Conservation (phyloP, 2,797 vertebrate genomes). For the Channallabes apus region DNA sequence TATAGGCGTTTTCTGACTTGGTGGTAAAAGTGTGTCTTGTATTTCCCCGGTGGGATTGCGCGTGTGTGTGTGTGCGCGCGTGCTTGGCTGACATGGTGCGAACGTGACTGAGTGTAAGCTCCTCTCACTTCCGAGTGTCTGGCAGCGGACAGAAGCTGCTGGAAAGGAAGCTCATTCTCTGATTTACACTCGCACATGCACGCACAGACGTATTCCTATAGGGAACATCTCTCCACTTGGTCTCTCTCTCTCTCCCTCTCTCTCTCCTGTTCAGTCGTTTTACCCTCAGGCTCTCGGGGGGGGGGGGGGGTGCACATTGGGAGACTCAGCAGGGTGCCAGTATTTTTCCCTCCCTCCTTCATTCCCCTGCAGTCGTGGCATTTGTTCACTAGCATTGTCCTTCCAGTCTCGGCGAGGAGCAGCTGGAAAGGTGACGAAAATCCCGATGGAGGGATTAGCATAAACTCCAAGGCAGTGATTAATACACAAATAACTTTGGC, state of each 20-base stretch:
- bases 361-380: conserved; percentile 30
- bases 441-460: background rate
- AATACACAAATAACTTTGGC: conserved; percentile 5
- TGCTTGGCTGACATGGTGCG: conserved; percentile 20
- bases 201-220: conserved; percentile 47
- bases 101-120: conserved; percentile 48
- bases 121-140: conserved; percentile 63
- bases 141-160: conserved; percentile 63
- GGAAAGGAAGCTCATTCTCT: conserved; percentile 49
- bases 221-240: conserved; percentile 55
- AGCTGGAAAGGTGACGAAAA: conserved; percentile 44
- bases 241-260: conserved; percentile 31
- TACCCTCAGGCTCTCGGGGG: conserved; percentile 69
- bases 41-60: background rate
- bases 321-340: conserved; percentile 66
- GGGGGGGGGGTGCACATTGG: conserved; percentile 9
- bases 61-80: background rate
- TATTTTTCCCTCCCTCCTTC: conserved; percentile 7
- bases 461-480: conserved; percentile 11
- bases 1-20: background rate
- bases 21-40: background rate
- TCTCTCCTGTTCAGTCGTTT: conserved; percentile 22
- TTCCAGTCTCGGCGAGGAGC: background rate
- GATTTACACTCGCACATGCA: conserved; percentile 51
- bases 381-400: conserved; percentile 34